Evolutionary conservation across 2,888 invertebrate genomes (phyloP), one percentile per base, ranked within the genome.

Genomic region (Apamea sordens): DNA sequence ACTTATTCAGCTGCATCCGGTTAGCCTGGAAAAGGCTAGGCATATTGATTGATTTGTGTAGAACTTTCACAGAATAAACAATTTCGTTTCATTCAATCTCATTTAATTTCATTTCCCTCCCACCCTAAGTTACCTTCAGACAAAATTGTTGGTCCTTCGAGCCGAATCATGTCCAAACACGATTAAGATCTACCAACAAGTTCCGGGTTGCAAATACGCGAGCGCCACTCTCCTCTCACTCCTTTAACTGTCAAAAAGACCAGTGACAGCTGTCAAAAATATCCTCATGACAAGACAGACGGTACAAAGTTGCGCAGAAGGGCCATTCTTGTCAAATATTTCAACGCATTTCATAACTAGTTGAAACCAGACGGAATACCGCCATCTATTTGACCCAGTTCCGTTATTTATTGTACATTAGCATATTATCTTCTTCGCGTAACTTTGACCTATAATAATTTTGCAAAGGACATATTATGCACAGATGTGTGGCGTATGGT

Each of bases 381-480:
- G 67, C 65, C 80, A 85, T 87, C 8, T 36, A 65, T 41, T n/a
- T 77, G 92, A 73, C 91, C 94, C 78, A 93, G 90, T 90, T 94
- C 13, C 79, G 85, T 88, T 87, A 86, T 88, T 89, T 90, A 90
- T 88, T 88, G 74, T 77, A 64, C 77, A 89, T 94, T 93, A 82
- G 80, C 92, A 92, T 93, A 91, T 93, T 94, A 94, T 93, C 92
- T 85, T 82, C 21, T 50, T 76, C 73, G 80, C 88, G 92, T 95
- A 95, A 96, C 96, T 95, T 95, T 96, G 96, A 96, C 96, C 96
- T 86, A 94, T 93, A 93, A 94, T 93, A 89, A 77, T 71, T 82
- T 90, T 90, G 89, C 89, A 92, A 94, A 95, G 95, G 95, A 93
- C 95, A 89, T 85, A 79, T 85, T 91, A 92, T 80, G 67, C 91